phyloP scores from a whole-genome alignment of 2,797 vertebrate species.

The Odontamblyopus rebecca region DNA sequence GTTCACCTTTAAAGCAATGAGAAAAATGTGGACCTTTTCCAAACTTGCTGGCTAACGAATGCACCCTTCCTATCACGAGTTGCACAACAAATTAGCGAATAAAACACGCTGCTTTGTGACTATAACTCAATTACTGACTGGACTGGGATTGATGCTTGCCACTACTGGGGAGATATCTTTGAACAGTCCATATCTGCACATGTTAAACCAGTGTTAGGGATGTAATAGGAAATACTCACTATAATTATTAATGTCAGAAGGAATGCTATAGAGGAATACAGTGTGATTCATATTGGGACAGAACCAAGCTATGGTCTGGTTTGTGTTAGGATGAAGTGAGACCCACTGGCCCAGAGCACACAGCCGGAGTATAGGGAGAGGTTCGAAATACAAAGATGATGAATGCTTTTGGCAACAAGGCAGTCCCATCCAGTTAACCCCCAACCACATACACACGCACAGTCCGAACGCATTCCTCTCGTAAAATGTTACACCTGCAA shows the following conservation, averaged over 20 bases:
- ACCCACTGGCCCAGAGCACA: constrained; percentile 50
- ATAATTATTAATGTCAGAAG: constrained; percentile 47
- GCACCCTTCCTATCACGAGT: constrained; percentile 28
- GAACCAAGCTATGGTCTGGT: constrained; percentile 42
- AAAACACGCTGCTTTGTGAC: constrained; percentile 46
- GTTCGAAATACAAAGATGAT: constrained; percentile 60
- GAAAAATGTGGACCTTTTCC: not conserved
- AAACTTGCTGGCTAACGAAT: constrained; percentile 21
- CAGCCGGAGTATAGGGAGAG: constrained; percentile 59
- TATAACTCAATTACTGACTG: constrained; percentile 42
- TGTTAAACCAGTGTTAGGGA: constrained; percentile 28
- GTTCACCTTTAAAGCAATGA: not conserved
- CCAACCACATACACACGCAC: constrained; percentile 38
- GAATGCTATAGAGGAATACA: constrained; percentile 44
- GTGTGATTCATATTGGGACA: constrained; percentile 37
- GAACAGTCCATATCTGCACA: constrained; percentile 23
- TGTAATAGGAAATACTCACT: constrained; percentile 16
- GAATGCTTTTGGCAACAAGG: constrained; percentile 60
- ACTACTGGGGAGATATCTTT: constrained; percentile 35
- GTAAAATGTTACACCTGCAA: constrained; percentile 50
- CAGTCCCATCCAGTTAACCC: constrained; percentile 33
- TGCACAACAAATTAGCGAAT: constrained; percentile 47
- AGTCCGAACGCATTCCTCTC: constrained; percentile 2
- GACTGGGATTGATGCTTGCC: constrained; percentile 44
- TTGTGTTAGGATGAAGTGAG: constrained; percentile 48